Evolutionary conservation across 2,888 invertebrate species (phyloP), one percentile per base, ranked within the genome.

Genomic region (Stenolophus ochropezus): DNA sequence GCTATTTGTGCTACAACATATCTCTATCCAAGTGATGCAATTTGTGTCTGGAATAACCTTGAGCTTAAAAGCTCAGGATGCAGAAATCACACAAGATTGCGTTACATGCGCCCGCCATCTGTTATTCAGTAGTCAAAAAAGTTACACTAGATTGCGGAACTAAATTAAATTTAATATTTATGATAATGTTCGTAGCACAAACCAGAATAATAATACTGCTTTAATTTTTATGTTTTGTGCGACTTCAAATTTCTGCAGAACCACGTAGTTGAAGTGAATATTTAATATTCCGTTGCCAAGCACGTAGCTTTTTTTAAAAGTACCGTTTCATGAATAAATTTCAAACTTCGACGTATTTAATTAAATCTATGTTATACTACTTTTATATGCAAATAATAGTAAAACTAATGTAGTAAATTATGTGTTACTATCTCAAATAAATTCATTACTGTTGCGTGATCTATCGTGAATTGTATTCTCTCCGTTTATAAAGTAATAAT

Each of bases 121-220:
- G 74, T 75, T 75, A 75, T 75, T 18, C 53, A 75, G 25, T 51
- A 75, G 25, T 51, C 21, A 27, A 75, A 75, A 75, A 75, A 75
- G 23, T 75, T 75, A 18, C 6, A 33, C 56, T 27, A 58, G 20
- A 56, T 56, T 76, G 56, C 27, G n/a, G 76, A 33, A 76, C 56
- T 53, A 53, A 76, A 76, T 76, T 76, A 76, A 49, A 49, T 73
- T 73, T 73, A 56, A 76, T 76, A 76, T 76, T 76, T 76, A 76
- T 58, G 33, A 58, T 76, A 76, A 76, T 76, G 76, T 21, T 27
- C 47, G 47, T 18, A n/a, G 25, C 47, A 56, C 56, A 51, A 75
- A 51, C 53, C 33, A 75, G 75, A 75, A 75, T 75, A 51, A 56
- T 75, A 75, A 75, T 75, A 16, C 53, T 53, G 23, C 21, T 51